These are phyloP conservation scores for Chloroceryle amazona DNA, from an alignment of 2,797 vertebrate genomes.

Conservation along the genomic window DNA sequence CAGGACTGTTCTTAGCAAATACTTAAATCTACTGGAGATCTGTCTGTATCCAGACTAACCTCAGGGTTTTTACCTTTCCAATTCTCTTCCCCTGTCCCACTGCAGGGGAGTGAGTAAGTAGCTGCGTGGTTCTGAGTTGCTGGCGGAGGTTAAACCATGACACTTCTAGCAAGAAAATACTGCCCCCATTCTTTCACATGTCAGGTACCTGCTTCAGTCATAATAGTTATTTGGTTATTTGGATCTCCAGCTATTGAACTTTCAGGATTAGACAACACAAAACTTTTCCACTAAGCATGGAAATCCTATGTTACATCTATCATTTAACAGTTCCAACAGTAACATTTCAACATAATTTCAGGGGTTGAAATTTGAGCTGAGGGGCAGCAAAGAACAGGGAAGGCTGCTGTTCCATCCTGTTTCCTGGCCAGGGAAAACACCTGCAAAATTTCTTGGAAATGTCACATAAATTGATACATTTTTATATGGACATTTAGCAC, in stretches of 20 bases:
- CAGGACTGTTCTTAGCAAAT: neutral
- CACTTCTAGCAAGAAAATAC: neutral
- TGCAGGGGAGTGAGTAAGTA: neutral
- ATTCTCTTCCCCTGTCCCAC: neutral
- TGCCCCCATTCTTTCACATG: neutral
- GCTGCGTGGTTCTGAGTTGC: neutral
- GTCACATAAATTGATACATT: neutral
- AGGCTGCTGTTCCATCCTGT: neutral
- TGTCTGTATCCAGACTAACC: neutral
- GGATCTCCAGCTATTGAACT: neutral
- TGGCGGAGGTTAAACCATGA: neutral
- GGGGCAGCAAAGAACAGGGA: neutral
- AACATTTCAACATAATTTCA: neutral
- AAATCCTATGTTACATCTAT: neutral
- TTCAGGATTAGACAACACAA: neutral
- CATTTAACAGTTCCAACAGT: neutral
- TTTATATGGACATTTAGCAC: neutral
- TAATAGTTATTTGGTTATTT: neutral
- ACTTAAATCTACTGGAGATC: neutral
- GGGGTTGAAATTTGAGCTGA: neutral
- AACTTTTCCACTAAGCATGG: neutral
- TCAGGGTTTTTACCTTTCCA: neutral
- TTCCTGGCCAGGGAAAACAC: neutral
- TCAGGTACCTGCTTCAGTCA: neutral
- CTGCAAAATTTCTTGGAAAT: neutral